Percentiles rank a stretch among this genome's conserved stretches.
These are phyloP conservation scores for Alentia gelatinosa DNA, from an alignment of 2,888 invertebrate genomes.

Conservation along the genomic window DNA sequence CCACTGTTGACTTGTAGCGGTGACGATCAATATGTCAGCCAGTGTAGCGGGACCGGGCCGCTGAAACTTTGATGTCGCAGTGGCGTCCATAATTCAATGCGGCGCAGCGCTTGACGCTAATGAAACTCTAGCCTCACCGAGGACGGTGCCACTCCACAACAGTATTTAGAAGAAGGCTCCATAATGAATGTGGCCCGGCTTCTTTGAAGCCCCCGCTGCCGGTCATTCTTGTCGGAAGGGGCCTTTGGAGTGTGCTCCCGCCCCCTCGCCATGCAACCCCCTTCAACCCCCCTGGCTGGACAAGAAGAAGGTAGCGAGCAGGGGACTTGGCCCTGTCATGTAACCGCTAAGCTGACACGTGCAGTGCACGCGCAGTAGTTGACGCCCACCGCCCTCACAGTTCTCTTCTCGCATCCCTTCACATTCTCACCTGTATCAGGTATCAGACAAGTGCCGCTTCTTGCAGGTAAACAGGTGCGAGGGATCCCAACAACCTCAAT, in stretches of 20 bases:
- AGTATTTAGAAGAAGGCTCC: constrained; percentile 22
- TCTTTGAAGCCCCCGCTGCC: not conserved
- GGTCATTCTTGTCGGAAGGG: not conserved
- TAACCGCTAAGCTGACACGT: too few species aligned
- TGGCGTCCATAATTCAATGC: constrained; percentile 1
- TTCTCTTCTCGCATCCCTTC: too few species aligned
- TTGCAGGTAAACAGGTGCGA: too few species aligned
- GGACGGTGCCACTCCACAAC: not conserved
- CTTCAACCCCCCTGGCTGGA: too few species aligned
- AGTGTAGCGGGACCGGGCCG: not conserved
- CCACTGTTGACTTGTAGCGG: not conserved
- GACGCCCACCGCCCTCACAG: too few species aligned
- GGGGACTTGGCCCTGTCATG: too few species aligned
- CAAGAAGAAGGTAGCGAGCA: too few species aligned
- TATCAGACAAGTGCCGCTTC: too few species aligned
- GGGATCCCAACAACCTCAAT: too few species aligned
- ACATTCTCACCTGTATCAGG: too few species aligned
- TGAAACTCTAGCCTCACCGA: constrained; percentile 44
- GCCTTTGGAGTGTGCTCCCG: not conserved
- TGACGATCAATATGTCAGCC: not conserved
- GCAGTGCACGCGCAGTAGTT: too few species aligned
- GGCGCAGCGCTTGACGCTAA: not conserved
- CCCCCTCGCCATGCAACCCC: too few species aligned
- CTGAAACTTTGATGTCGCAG: constrained; percentile 26
- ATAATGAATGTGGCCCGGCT: not conserved